A percentile compares a stretch with the other conserved stretches of the same genome.
Evolutionary conservation across 2,888 invertebrate genomes (phyloP).

Genomic region (Ypsolopha scabrella): DNA sequence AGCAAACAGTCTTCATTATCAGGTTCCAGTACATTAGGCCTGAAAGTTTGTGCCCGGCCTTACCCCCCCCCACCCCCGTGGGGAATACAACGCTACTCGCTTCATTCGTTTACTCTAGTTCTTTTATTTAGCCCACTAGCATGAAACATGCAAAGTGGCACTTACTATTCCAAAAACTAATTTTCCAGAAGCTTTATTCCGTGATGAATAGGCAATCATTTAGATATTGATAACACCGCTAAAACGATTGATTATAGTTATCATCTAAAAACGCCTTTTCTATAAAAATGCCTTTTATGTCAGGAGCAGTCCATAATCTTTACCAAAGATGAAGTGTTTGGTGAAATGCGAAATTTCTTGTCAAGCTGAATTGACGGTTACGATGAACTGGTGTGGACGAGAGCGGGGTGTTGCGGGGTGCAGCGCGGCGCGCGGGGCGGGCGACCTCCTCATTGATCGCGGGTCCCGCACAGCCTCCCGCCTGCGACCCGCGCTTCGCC

Average conservation of each 20-base stretch:
- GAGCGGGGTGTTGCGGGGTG: conserved; percentile 22
- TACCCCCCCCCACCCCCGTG: background rate
- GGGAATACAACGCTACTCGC: too few relatives aligned
- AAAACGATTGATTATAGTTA: too few relatives aligned
- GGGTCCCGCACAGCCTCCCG: conserved; percentile 45
- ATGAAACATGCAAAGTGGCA: too few relatives aligned
- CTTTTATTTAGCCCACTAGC: too few relatives aligned
- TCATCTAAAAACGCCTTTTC: background rate
- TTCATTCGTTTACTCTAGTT: too few relatives aligned
- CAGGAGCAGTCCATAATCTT: background rate
- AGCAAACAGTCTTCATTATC: conserved; percentile 26
- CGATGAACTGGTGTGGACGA: conserved; percentile 12
- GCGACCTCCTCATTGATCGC: conserved; percentile 62
- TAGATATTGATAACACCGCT: too few relatives aligned
- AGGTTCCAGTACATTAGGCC: conserved; percentile 25
- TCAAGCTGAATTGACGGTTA: conserved; percentile 12
- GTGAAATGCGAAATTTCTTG: conserved; percentile 10
- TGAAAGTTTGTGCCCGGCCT: background rate
- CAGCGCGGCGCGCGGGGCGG: conserved; percentile 21
- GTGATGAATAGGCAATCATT: too few relatives aligned
- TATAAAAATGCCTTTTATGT: background rate
- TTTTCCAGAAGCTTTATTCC: too few relatives aligned
- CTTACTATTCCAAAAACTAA: too few relatives aligned
- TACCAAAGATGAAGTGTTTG: background rate
- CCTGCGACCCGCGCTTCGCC: conserved; percentile 16